Conservation (phyloP, 2,888 invertebrate genomes). For the Limnephilus lunatus region DNA sequence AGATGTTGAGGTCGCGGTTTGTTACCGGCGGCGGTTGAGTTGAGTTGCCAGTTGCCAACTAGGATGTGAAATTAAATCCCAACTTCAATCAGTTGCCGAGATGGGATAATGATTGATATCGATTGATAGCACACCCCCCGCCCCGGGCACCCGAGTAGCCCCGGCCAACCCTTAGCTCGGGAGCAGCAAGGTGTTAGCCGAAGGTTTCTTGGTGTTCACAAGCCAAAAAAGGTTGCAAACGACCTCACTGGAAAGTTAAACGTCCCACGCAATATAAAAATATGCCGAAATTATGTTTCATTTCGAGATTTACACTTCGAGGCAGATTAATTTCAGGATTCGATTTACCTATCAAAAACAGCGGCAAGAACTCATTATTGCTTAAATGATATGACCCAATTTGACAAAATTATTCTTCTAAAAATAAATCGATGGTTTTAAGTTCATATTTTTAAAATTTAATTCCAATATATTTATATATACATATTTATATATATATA, state of each 20-base stretch:
- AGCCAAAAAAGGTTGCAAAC: neutral
- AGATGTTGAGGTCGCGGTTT: conserved; percentile 32
- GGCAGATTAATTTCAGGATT: neutral
- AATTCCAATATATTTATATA: no score
- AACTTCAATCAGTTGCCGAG: conserved; percentile 43
- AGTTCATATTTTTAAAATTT: neutral
- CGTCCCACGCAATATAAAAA: neutral
- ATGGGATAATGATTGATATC: conserved; percentile 43
- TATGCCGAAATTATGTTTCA: neutral
- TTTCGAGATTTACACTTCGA: neutral
- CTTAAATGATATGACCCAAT: neutral
- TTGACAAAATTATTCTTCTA: neutral
- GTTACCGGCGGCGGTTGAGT: neutral
- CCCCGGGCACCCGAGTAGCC: neutral
- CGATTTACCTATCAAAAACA: neutral
- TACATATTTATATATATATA: no score
- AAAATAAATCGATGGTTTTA: neutral
- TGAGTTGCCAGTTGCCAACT: conserved; percentile 26
- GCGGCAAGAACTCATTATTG: neutral
- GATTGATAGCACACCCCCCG: neutral
- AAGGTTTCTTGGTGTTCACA: neutral
- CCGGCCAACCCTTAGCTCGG: neutral
- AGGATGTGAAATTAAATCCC: conserved; percentile 50
- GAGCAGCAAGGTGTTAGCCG: neutral
- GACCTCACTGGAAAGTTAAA: neutral